These are phyloP conservation scores for Verasper variegatus DNA, from an alignment of 2,113 vertebrate genomes.

Conservation along the genomic window DNA sequence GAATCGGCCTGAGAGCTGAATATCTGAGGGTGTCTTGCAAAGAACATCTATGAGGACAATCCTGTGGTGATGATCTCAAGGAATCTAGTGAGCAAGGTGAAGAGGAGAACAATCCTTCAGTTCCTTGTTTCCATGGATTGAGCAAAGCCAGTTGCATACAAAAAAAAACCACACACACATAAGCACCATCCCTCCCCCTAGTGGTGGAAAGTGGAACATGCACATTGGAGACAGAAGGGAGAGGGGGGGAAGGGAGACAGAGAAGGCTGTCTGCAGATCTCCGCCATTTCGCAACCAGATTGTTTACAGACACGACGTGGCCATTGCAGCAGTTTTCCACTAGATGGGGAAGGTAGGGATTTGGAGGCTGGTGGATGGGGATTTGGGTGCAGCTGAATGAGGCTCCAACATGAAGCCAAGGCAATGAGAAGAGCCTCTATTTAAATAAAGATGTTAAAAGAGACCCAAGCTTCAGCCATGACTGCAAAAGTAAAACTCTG, in stretches of 20 bases:
- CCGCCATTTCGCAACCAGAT: conserved; percentile 90
- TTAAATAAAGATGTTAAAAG: conserved; percentile 12
- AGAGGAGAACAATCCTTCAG: conserved; percentile 33
- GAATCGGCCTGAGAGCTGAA: conserved; percentile 15
- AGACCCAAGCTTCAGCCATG: conserved; percentile 8
- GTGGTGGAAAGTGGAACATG: conserved; percentile 82
- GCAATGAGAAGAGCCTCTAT: conserved; percentile 18
- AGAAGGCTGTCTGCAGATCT: conserved; percentile 80
- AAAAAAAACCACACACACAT: conserved; percentile 7
- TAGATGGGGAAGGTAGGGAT: conserved; percentile 59
- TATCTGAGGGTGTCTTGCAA: conserved; percentile 26
- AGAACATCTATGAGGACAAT: conserved; percentile 49
- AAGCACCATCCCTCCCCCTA: conserved; percentile 83
- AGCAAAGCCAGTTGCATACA: conserved; percentile 41
- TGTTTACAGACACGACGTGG: conserved; percentile 85
- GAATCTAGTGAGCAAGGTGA: conserved; percentile 18
- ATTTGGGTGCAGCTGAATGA: conserved; percentile 34
- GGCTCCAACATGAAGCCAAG: conserved; percentile 38
- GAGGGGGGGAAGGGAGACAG: conserved; percentile 72
- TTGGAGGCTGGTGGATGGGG: conserved; percentile 44
- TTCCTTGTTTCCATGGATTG: conserved; percentile 21
- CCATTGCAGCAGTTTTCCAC: conserved; percentile 70
- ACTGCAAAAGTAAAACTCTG: neutral
- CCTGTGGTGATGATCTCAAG: conserved; percentile 25
- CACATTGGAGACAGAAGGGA: conserved; percentile 71